Percentiles rank a stretch among this genome's conserved stretches.
These are phyloP conservation scores for Torymus aiolomorphi DNA, from an alignment of 2,888 invertebrate species.

Conservation along the genomic window DNA sequence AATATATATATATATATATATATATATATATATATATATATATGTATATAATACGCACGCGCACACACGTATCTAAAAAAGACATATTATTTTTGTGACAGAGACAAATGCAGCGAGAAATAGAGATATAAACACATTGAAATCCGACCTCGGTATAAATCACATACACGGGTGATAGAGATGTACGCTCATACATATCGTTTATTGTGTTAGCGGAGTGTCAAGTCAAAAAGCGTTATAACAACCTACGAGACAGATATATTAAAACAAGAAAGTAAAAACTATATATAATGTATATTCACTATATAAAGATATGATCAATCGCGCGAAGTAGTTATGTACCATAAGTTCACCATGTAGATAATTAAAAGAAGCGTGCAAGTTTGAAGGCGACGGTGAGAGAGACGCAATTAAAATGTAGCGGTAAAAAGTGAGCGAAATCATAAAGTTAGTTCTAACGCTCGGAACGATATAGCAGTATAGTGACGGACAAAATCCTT, in stretches of 20 bases:
- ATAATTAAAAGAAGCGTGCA: conserved; percentile 69
- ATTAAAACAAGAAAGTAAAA: conserved; percentile 60
- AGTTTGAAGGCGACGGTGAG: conserved; percentile 57
- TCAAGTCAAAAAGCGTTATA: conserved; percentile 70
- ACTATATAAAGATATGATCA: conserved; percentile 52
- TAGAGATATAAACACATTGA: conserved; percentile 63
- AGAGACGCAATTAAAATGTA: conserved; percentile 46
- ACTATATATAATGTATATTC: conserved; percentile 34
- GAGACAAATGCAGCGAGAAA: conserved; percentile 68
- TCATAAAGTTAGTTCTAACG: conserved; percentile 41
- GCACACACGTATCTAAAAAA: conserved; percentile 66
- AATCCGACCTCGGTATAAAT: conserved; percentile 44
- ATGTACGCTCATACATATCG: conserved; percentile 46
- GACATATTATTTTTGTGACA: conserved; percentile 64
- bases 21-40: too few species aligned
- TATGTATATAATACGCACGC: conserved; percentile 61
- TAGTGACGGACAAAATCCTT: conserved; percentile 25
- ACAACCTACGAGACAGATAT: conserved; percentile 71
- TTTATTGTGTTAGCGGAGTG: conserved; percentile 70
- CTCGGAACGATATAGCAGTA: conserved; percentile 27
- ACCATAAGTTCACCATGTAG: conserved; percentile 69
- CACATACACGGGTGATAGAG: conserved; percentile 48
- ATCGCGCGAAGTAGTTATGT: conserved; percentile 66
- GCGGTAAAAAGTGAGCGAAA: conserved; percentile 32
- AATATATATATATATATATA: too few species aligned